Evolutionary conservation across 2,113 vertebrate genomes (phyloP).

Genomic region (Corynorhinus townsendii): DNA sequence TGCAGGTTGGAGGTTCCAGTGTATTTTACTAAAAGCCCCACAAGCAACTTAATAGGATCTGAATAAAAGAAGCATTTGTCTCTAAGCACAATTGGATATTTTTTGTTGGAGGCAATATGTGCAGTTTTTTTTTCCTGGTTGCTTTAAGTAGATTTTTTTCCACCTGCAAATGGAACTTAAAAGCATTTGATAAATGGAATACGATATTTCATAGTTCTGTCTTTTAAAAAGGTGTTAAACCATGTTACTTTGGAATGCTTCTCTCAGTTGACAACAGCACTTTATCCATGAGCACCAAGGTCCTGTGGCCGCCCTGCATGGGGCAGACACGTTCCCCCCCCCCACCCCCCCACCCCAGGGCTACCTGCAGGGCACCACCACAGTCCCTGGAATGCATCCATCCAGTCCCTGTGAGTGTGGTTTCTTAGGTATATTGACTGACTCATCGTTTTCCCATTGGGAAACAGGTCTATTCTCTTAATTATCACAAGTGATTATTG

Average conservation of each 20-base stretch:
- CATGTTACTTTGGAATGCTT: neutral
- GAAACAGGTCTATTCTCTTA: neutral
- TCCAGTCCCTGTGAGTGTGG: neutral
- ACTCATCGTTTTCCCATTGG: neutral
- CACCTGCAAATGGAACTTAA: conserved; percentile 47
- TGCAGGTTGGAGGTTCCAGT: neutral
- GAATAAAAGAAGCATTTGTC: conserved; percentile 14
- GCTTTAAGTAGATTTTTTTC: neutral
- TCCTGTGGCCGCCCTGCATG: neutral
- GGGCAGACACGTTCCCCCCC: rapidly evolving
- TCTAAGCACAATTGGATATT: neutral
- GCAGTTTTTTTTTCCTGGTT: neutral
- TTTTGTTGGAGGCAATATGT: neutral
- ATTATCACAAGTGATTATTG: neutral
- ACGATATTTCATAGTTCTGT: neutral
- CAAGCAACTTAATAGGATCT: neutral
- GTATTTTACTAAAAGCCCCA: neutral
- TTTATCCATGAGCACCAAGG: neutral
- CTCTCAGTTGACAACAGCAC: neutral
- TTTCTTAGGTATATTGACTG: neutral
- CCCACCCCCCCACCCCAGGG: neutral
- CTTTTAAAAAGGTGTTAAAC: neutral
- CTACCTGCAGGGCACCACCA: no score
- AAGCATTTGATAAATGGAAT: conserved; percentile 54
- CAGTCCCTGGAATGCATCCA: neutral